These are phyloP conservation scores for Noturus placidus DNA, from an alignment of 2,113 vertebrate genomes.

Conservation along the genomic window DNA sequence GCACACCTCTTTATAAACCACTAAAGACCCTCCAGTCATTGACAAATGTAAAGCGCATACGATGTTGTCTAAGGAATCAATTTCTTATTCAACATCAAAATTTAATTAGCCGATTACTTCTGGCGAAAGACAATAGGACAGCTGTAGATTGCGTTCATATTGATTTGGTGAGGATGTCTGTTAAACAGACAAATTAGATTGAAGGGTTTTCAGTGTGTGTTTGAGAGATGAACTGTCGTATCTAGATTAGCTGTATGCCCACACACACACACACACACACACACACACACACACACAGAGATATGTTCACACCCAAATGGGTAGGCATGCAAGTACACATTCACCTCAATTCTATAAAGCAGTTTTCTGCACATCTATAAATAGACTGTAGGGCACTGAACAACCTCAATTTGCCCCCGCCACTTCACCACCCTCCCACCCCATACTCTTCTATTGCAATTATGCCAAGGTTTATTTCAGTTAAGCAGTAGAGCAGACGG, in stretches of 20 bases:
- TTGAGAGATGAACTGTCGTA: conserved; percentile 58
- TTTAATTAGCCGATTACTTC: conserved; percentile 54
- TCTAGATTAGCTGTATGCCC: conserved; percentile 11
- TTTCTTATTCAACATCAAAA: conserved; percentile 48
- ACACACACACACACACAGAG: conserved; percentile 19
- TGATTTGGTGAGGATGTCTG: conserved; percentile 37
- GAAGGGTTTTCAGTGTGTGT: conserved; percentile 44
- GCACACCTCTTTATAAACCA: conserved; percentile 20
- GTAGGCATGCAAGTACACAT: conserved; percentile 60
- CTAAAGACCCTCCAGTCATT: conserved; percentile 41
- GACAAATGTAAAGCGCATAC: conserved; percentile 45
- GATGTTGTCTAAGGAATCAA: conserved; percentile 50
- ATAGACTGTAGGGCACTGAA: conserved; percentile 74
- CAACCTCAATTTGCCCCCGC: conserved; percentile 72
- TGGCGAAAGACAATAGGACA: conserved; percentile 39
- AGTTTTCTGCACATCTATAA: conserved; percentile 74
- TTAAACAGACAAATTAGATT: conserved; percentile 50
- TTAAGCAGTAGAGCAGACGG: conserved; percentile 73
- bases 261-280: conserved; percentile 46
- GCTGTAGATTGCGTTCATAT: conserved; percentile 52
- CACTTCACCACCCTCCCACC: conserved; percentile 45
- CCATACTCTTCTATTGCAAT: conserved; percentile 75
- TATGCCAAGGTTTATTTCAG: conserved; percentile 77
- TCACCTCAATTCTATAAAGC: conserved; percentile 68
- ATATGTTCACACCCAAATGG: conserved; percentile 55